Evolutionary conservation across 2,888 invertebrate genomes (phyloP).

Genomic region (Onchidella celtica): DNA sequence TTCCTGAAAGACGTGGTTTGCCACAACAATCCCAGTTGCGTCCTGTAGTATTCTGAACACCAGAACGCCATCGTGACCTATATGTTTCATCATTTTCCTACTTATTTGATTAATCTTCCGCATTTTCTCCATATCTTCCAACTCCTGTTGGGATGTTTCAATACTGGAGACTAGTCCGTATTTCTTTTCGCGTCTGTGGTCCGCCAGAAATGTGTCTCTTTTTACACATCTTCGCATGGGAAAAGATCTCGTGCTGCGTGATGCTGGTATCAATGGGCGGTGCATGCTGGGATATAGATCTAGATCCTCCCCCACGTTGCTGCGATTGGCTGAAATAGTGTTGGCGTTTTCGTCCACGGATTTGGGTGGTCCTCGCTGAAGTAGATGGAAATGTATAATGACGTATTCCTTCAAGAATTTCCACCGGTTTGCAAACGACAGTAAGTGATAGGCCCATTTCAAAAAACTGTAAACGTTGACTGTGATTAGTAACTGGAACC

Average conservation of each 20-base stretch:
- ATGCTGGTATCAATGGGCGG: background rate
- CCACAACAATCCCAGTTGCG: slow-evolving; percentile 34
- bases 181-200: background rate
- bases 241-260: background rate
- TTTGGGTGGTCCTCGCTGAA: background rate
- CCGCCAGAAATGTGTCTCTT: background rate
- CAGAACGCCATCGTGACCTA: slow-evolving; percentile 35
- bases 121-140: background rate
- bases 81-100: slow-evolving; percentile 13
- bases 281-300: background rate
- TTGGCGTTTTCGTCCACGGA: background rate
- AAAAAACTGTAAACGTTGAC: slow-evolving; percentile 43
- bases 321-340: no score
- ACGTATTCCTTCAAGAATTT: slow-evolving; percentile 40
- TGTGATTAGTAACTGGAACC: slow-evolving; percentile 50
- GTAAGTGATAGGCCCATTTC: slow-evolving; percentile 28
- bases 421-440: slow-evolving; percentile 10
- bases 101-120: slow-evolving; percentile 1
- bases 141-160: slow-evolving; percentile 14
- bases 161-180: background rate
- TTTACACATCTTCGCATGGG: background rate
- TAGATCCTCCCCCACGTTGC: background rate
- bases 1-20: slow-evolving; percentile 30
- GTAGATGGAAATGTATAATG: slow-evolving; percentile 22
- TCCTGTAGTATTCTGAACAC: slow-evolving; percentile 33